Percentiles rank a stretch among this genome's conserved stretches.
These are phyloP conservation scores for Falco punctatus DNA, from an alignment of 2,113 vertebrate species.

Conservation along the genomic window DNA sequence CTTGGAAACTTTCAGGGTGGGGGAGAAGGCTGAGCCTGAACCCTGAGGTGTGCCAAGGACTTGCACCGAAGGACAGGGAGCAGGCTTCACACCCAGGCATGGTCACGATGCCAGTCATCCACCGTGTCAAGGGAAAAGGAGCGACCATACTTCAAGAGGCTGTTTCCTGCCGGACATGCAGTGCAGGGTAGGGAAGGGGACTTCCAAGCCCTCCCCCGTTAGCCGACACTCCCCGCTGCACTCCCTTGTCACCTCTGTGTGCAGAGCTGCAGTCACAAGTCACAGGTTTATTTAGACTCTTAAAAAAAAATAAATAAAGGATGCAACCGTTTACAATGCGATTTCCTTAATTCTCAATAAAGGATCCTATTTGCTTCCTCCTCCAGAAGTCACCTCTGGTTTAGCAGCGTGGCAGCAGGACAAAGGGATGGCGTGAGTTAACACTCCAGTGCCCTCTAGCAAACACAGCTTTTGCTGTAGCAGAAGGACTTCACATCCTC, in stretches of 20 bases:
- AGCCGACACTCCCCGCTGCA: not conserved
- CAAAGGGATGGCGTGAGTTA: not conserved
- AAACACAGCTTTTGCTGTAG: not conserved
- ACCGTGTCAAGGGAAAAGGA: not conserved
- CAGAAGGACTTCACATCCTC: not conserved
- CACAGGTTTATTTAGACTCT: not conserved
- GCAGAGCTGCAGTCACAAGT: not conserved
- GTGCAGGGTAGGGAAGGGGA: not conserved
- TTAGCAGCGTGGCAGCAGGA: not conserved
- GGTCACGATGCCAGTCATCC: accelerated
- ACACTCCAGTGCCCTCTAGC: constrained; percentile 1
- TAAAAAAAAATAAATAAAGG: not conserved
- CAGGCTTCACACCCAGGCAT: not conserved
- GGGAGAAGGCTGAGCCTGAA: not conserved
- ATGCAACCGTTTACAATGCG: not conserved
- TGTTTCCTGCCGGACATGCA: not conserved
- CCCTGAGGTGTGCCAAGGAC: constrained; percentile 33
- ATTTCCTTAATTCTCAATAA: constrained; percentile 55
- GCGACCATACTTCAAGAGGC: not conserved
- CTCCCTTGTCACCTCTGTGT: not conserved
- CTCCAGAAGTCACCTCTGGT: not conserved
- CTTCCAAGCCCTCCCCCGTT: not conserved
- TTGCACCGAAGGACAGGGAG: not conserved
- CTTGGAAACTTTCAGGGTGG: constrained; percentile 1
- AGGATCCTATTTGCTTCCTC: constrained; percentile 45